phyloP scores from a whole-genome alignment of 2,113 vertebrate genomes.

The Ammospiza caudacuta region DNA sequence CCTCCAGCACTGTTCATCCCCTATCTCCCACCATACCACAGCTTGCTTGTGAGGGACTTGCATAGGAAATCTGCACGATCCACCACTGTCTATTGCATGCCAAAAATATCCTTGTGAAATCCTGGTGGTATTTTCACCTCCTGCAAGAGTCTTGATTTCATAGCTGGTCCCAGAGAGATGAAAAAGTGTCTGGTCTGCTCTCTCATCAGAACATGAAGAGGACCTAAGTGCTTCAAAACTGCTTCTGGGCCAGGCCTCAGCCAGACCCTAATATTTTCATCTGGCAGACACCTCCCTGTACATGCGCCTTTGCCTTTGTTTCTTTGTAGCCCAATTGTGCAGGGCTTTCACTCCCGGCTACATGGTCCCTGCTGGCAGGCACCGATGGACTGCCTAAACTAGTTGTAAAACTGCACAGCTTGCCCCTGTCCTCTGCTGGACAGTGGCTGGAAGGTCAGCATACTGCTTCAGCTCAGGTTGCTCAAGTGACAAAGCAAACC shows the following conservation, averaged over 20 bases:
- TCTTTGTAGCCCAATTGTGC: neutral
- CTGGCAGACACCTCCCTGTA: neutral
- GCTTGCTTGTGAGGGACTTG: neutral
- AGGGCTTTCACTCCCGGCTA: neutral
- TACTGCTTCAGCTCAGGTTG: neutral
- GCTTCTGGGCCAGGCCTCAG: neutral
- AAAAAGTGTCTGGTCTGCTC: neutral
- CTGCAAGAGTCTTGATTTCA: neutral
- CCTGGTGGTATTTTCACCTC: neutral
- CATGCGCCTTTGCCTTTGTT: neutral
- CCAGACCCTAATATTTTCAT: neutral
- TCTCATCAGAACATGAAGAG: neutral
- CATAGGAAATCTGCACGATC: neutral
- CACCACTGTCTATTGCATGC: rapidly evolving
- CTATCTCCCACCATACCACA: neutral
- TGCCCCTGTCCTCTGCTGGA: neutral
- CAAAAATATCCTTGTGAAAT: neutral
- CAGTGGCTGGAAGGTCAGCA: neutral
- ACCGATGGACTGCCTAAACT: rapidly evolving
- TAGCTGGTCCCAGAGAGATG: neutral
- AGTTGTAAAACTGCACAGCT: neutral
- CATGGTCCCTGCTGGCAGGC: neutral
- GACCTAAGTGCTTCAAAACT: neutral
- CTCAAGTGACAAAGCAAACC: neutral
- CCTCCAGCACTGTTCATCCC: neutral